Evolutionary conservation across 2,113 vertebrate genomes (phyloP), one percentile per base, ranked within the genome.

Genomic region (Tachysurus fulvidraco): DNA sequence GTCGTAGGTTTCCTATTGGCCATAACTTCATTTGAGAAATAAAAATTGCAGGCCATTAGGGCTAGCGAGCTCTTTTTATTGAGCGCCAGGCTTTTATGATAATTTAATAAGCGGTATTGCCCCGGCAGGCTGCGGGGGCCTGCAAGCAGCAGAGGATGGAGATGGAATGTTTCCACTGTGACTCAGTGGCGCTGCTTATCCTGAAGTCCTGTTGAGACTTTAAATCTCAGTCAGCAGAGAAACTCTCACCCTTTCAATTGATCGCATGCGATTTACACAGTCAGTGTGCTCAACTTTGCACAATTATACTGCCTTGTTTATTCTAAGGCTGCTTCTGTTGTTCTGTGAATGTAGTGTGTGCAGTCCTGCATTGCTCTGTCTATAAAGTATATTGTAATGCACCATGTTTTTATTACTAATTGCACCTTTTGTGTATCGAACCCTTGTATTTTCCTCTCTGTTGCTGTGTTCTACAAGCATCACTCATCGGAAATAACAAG

Each of bases 1-100:
- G 89, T 85, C 92, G 89, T 89, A 90, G 91, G 91, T 93, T 92
- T 91, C 91, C 88, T 89, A 91, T 91, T 92, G 88, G 93, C 91
- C 74, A 77, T 95, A 94, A 95, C 93, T 95, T 95, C 88, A 94
- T 95, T 94, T 93, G 92, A 93, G 92, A 93, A 93, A 94, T 94
- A 93, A 93, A 94, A 94, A 95, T 94, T 92, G 93, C 91, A 92
- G 94, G 92, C 91, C 93, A 94, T 95, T 94, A 94, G 92, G 92
- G 90, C 91, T 92, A 91, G 92, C 80, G 41, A 92, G 86, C 59
- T 88, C 88, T 91, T 93, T 90, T 93, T 94, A 94, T 95, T 93
- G 93, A 93, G 91, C 93, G 93, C 92, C 57, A 65, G 89, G 92
- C 92, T 94, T 94, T 94, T 89, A 94, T 92, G 90, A 92, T 93